Evolutionary conservation across 1,140 invertebrate genomes (phyloP).

Genomic region (Aphis craccivora): DNA sequence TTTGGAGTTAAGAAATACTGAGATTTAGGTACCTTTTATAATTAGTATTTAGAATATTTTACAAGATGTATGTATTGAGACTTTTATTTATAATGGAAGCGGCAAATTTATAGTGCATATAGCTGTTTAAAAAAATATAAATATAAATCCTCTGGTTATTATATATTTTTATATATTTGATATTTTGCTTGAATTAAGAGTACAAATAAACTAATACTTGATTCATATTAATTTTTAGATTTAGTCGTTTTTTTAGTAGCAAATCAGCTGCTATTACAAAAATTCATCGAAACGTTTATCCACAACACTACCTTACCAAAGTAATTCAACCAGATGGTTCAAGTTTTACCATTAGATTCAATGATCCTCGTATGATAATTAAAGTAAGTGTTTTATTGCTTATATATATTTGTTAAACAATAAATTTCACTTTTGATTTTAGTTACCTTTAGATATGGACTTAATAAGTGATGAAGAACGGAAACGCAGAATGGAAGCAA

Average conservation of each 20-base stretch:
- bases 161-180: no score
- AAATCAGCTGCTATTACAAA: conserved; percentile 75
- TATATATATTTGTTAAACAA: neutral
- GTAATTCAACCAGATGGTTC: conserved; percentile 85
- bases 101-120: no score
- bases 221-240: conserved; percentile 1
- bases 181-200: neutral
- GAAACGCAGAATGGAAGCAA: conserved; percentile 70
- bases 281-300: conserved; percentile 74
- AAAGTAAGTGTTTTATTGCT: conserved; percentile 68
- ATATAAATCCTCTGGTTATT: no score
- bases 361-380: conserved; percentile 84
- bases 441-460: conserved; percentile 81
- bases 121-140: no score
- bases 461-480: conserved; percentile 75
- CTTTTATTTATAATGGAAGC: no score
- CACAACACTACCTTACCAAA: conserved; percentile 76
- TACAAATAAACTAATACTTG: neutral
- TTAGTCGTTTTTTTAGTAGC: conserved; percentile 66
- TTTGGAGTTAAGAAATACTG: no score
- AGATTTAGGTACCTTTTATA: no score
- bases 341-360: conserved; percentile 80
- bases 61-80: no score
- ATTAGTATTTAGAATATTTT: no score
- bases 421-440: conserved; percentile 63